These are phyloP conservation scores for Phoebastria nigripes DNA, from an alignment of 2,797 vertebrate genomes.

Conservation along the genomic window DNA sequence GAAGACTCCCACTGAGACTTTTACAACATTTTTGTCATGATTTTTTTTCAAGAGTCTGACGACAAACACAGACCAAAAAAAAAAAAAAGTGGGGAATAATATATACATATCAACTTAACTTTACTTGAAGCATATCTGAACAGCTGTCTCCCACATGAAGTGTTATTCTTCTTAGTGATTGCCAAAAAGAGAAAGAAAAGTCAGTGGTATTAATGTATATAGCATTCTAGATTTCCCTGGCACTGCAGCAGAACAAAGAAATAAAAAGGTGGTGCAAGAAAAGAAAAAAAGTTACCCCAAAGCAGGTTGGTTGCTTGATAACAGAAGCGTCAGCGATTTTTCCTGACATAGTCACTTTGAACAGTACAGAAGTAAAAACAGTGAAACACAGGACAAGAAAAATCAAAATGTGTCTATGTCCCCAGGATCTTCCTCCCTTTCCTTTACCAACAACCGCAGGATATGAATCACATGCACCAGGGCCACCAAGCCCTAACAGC, in stretches of 20 bases:
- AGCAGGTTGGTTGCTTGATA: neutral
- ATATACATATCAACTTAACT: slow-evolving; percentile 13
- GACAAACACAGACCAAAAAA: neutral
- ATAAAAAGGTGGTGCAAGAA: neutral
- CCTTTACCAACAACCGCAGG: neutral
- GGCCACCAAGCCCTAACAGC: neutral
- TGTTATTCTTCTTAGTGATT: slow-evolving; percentile 24
- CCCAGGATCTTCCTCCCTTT: neutral
- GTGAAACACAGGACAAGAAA: neutral
- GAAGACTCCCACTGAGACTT: neutral
- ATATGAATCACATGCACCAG: neutral
- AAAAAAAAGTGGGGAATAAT: neutral
- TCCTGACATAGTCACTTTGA: neutral
- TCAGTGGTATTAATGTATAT: neutral
- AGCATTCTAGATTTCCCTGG: slow-evolving; percentile 7
- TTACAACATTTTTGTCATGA: neutral
- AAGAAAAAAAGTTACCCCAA: neutral
- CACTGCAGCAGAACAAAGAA: slow-evolving; percentile 12
- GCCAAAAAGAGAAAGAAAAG: slow-evolving; percentile 44
- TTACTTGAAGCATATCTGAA: slow-evolving; percentile 49
- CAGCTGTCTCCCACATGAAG: slow-evolving; percentile 55
- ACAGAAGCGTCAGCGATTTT: slow-evolving; percentile 11
- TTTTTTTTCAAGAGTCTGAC: neutral
- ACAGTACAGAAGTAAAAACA: neutral
- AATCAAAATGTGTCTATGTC: neutral